These are phyloP conservation scores for Nesometra sesokonis DNA, from an alignment of 35 echinoderm and acorn worm genomes.

Conservation along the genomic window DNA sequence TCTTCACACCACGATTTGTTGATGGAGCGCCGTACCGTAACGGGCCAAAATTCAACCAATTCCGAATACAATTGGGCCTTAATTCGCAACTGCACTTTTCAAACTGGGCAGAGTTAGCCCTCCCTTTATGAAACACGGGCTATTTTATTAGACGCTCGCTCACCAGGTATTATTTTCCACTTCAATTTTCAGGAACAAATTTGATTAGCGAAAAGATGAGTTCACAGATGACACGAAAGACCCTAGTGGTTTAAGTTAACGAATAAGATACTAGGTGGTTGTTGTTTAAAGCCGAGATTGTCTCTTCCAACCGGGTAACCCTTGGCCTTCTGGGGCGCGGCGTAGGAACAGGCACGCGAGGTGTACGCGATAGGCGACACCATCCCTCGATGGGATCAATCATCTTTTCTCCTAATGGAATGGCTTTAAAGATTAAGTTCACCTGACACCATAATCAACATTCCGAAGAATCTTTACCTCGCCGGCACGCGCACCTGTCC, in stretches of 20 bases:
- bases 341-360: background rate
- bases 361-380: background rate
- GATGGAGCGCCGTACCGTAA: background rate
- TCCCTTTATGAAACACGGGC: background rate
- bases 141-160: background rate
- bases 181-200: background rate
- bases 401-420: background rate
- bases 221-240: background rate
- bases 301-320: background rate
- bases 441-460: background rate
- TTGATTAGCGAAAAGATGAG: background rate
- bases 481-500: background rate
- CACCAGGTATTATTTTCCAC: background rate
- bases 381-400: background rate
- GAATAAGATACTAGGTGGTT: background rate
- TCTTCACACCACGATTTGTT: background rate
- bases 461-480: background rate
- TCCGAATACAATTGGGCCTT: background rate
- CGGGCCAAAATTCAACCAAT: background rate
- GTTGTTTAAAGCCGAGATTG: background rate
- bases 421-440: background rate
- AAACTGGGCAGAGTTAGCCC: background rate
- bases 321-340: background rate
- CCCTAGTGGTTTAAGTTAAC: background rate
- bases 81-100: background rate